Evolutionary conservation across 2,888 invertebrate species (phyloP), one percentile per base, ranked within the genome.

Genomic region (Apamea monoglypha): DNA sequence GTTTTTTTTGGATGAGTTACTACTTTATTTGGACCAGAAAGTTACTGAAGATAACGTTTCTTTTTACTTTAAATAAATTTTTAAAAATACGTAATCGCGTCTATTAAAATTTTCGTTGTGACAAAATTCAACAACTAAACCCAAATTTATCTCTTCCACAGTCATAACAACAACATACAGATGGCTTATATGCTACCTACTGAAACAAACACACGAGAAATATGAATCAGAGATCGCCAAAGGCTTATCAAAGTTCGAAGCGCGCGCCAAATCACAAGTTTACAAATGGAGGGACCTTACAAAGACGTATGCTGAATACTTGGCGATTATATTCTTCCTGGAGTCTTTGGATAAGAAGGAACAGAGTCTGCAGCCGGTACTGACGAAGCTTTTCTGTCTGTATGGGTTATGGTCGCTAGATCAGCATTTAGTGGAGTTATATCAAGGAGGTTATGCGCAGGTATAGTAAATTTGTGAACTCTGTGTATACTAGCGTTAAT

Each of bases 151-250:
- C 36, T 40, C 40, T 61, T 80, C 59, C 63, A 56, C 96, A 98
- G 98, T 98, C 93, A 97, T 98, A 82, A 96, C 97, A 59, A 96
- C 97, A 68, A 97, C 98, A 47, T 99, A 98, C 95, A 98, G 98
- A 93, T 99, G 99, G 99, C 96, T 99, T 40, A 97, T 99, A 69
- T 98, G 98, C 88, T 98, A 98, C 96, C 96, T 99, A 10, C 95
- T 98, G n/a, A 96, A 97, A 80, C 97, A 98, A 83, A 98, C 98
- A 0, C 96, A 98, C 81, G 95, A 96, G 53, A 97, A 97, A 92
- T 97, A 98, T 88, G 96, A 97, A 73, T 87, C 94, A 0, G 97
- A 97, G 72, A 89, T 97, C 32, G 92, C 96, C 0, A 95, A 95
- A 29, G 98, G 98, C 0, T 94, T 97, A 0, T 97, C 98, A 86